These are phyloP conservation scores for Microtus ochrogaster DNA, from an alignment of 2,113 vertebrate species.

Conservation along the genomic window DNA sequence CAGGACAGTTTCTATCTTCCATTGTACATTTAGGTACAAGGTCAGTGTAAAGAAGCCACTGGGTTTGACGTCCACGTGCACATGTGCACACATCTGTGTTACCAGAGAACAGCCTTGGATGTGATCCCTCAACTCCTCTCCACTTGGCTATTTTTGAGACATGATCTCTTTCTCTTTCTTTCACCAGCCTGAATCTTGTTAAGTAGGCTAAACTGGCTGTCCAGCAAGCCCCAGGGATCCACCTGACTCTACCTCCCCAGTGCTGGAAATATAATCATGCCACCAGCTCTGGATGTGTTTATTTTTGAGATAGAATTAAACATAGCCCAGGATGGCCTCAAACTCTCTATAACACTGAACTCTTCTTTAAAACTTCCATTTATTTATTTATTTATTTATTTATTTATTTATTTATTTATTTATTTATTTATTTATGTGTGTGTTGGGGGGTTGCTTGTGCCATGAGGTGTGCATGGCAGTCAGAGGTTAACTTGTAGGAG, in stretches of 20 bases:
- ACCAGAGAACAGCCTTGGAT: not conserved
- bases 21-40: not conserved
- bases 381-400: not conserved
- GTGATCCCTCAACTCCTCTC: not conserved
- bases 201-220: not conserved
- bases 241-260: not conserved
- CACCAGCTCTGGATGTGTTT: not conserved
- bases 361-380: not conserved
- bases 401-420: no score
- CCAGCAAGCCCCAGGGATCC: not conserved
- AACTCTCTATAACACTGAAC: not conserved
- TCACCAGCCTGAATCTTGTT: not conserved
- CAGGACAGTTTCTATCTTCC: not conserved
- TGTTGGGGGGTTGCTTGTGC: not conserved
- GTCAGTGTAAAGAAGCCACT: not conserved
- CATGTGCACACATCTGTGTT: not conserved
- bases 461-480: not conserved
- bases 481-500: not conserved
- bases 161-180: no score
- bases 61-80: not conserved
- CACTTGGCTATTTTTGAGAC: not conserved
- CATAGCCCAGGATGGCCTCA: no score
- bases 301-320: not conserved
- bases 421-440: not conserved
- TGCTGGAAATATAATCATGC: not conserved